A percentile compares a stretch with the other conserved stretches of the same genome.
Evolutionary conservation across 1,140 invertebrate genomes (phyloP).

Genomic region (Euura saliciscinereae): DNA sequence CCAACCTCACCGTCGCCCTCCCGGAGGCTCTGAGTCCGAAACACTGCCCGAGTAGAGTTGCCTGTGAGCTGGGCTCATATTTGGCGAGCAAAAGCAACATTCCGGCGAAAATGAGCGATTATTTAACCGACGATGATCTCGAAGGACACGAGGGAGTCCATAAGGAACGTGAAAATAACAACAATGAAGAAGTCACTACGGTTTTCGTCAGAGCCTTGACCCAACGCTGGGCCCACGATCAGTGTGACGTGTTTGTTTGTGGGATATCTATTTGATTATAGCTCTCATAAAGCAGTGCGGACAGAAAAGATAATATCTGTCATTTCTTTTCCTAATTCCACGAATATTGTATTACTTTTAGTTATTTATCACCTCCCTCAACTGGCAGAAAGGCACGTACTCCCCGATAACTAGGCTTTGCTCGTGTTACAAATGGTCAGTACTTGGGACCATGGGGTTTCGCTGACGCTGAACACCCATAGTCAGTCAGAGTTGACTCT

Average conservation of each 20-base stretch:
- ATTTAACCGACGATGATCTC: not conserved
- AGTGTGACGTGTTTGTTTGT: constrained; percentile 26
- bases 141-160: not conserved
- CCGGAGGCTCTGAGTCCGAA: constrained; percentile 19
- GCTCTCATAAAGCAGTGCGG: no score
- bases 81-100: not conserved
- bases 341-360: no score
- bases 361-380: no score
- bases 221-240: constrained; percentile 24
- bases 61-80: constrained; percentile 39
- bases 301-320: no score
- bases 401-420: no score
- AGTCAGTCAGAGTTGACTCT: no score
- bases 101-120: not conserved
- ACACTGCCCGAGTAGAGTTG: constrained; percentile 35
- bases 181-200: constrained; percentile 10
- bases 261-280: constrained; percentile 18
- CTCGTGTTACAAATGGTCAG: no score
- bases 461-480: no score
- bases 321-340: no score
- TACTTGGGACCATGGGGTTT: no score
- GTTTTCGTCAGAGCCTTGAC: constrained; percentile 27
- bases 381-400: no score
- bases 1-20: constrained; percentile 23
- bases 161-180: constrained; percentile 3